These are phyloP conservation scores for Wasmannia auropunctata DNA, from an alignment of 1,140 invertebrate species.

Conservation along the genomic window DNA sequence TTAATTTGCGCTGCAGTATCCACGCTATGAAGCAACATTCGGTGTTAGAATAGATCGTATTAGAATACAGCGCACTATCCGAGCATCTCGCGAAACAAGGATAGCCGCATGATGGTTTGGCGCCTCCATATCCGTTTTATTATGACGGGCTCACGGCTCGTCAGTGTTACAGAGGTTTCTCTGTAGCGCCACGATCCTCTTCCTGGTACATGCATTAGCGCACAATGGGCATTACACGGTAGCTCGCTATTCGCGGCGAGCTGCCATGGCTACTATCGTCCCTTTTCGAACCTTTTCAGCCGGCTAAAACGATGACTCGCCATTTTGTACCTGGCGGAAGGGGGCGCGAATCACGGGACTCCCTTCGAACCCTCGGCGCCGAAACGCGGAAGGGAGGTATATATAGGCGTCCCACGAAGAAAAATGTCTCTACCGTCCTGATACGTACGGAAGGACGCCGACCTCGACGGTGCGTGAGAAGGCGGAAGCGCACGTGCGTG, in stretches of 20 bases:
- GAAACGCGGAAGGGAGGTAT: conserved; percentile 54
- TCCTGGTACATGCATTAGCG: conserved; percentile 25
- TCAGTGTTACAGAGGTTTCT: conserved; percentile 30
- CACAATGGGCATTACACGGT: conserved; percentile 44
- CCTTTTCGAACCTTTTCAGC: conserved; percentile 53
- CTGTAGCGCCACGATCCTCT: not conserved
- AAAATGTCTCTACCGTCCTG: conserved; percentile 66
- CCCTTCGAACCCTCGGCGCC: conserved; percentile 32
- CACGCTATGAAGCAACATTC: not conserved
- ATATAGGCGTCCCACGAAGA: conserved; percentile 54
- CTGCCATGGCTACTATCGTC: conserved; percentile 17
- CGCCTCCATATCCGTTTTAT: conserved; percentile 34
- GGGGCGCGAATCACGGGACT: conserved; percentile 29
- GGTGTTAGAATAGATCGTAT: not conserved
- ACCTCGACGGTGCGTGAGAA: not conserved
- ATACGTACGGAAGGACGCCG: conserved; percentile 32
- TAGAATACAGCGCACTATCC: not conserved
- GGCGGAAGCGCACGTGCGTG: conserved; percentile 33
- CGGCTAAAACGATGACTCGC: conserved; percentile 67
- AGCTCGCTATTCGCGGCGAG: conserved; percentile 31
- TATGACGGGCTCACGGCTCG: conserved; percentile 18
- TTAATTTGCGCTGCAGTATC: not conserved
- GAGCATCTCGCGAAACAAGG: not conserved
- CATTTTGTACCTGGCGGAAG: conserved; percentile 29
- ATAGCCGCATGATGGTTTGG: conserved; percentile 11